A percentile compares a stretch with the other conserved stretches of the same genome.
phyloP scores from a whole-genome alignment of 2,888 invertebrate genomes.

The Conus canariensis region DNA sequence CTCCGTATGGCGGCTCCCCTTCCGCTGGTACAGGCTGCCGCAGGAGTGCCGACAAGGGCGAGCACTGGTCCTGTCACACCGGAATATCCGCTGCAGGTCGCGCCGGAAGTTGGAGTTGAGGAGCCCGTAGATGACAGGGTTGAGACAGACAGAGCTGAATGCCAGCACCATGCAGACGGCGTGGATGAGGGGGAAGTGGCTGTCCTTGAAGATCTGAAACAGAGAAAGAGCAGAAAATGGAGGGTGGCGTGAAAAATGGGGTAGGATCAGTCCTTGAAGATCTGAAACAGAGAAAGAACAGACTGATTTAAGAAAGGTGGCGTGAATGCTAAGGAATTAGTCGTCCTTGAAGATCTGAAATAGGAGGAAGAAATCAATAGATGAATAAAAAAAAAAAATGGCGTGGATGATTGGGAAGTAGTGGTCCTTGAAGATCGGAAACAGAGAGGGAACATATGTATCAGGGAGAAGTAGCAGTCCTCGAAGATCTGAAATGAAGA shows the following conservation, averaged over 20 bases:
- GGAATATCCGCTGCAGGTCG: constrained; percentile 48
- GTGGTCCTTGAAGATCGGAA: constrained; percentile 42
- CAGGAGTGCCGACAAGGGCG: constrained; percentile 5
- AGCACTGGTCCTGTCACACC: no score
- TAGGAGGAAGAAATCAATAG: no score
- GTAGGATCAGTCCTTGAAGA: constrained; percentile 64
- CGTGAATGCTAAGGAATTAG: no score
- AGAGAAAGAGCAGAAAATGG: no score
- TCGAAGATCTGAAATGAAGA: no score
- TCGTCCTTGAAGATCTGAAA: no score
- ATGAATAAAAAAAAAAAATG: not conserved
- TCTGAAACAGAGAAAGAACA: constrained; percentile 27
- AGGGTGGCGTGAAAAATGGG: constrained; percentile 70
- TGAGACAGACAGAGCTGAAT: constrained; percentile 65
- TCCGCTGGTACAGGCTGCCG: constrained; percentile 35
- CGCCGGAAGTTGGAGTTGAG: constrained; percentile 63
- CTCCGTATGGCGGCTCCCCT: constrained; percentile 42
- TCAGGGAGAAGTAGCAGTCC: no score
- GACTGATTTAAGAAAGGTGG: not conserved
- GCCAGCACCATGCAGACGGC: constrained; percentile 65
- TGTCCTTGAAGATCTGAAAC: constrained; percentile 46
- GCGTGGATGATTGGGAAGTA: constrained; percentile 74
- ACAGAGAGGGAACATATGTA: not conserved
- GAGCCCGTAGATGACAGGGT: constrained; percentile 69
- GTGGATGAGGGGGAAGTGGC: constrained; percentile 73